Percentiles rank a stretch among this genome's conserved stretches.
phyloP scores from a whole-genome alignment of 2,113 vertebrate species.

The Pogona vitticeps region DNA sequence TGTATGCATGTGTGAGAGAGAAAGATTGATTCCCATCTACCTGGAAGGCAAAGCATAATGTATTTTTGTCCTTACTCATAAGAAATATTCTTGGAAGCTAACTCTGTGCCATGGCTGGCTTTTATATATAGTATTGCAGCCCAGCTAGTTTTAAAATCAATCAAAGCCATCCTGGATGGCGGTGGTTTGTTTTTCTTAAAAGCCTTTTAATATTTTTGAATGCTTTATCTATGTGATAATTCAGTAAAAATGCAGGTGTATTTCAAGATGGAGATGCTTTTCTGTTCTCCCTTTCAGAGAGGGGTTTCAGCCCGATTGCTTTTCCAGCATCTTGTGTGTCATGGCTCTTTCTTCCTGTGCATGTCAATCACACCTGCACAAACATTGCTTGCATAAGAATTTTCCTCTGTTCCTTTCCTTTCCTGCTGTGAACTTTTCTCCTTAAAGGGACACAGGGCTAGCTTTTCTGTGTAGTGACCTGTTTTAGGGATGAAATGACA shows the following conservation, averaged over 20 bases:
- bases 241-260: background rate
- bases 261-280: background rate
- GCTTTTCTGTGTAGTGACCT: background rate
- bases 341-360: background rate
- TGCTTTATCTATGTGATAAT: background rate
- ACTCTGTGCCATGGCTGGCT: background rate
- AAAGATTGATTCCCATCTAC: background rate
- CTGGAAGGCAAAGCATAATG: background rate
- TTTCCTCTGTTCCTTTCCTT: background rate
- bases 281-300: background rate
- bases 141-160: background rate
- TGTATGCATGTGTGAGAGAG: too few relatives aligned
- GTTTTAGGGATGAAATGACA: background rate
- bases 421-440: background rate
- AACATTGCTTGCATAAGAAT: background rate
- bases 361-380: background rate
- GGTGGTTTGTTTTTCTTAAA: background rate
- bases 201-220: background rate
- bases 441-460: background rate
- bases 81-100: background rate
- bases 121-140: background rate
- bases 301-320: background rate
- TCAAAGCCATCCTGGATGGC: background rate
- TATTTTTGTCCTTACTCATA: background rate
- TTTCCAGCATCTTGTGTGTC: background rate